phyloP scores from a whole-genome alignment of 1,140 invertebrate genomes.

The Calosoma granatense region DNA sequence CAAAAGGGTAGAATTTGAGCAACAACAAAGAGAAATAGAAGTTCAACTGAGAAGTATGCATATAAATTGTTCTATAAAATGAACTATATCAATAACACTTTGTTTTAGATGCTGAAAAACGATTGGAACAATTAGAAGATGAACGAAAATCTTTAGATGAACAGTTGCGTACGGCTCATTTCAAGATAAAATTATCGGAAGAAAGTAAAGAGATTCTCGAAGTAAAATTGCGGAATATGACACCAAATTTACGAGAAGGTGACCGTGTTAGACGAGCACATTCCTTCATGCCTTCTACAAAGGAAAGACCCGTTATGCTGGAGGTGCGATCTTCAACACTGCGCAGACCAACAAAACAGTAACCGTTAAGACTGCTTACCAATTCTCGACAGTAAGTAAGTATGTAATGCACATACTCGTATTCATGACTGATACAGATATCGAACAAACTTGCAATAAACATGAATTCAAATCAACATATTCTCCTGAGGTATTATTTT shows the following conservation, averaged over 20 bases:
- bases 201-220: constrained; percentile 53
- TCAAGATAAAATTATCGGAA: constrained; percentile 57
- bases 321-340: constrained; percentile 27
- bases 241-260: constrained; percentile 26
- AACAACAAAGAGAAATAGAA: constrained; percentile 60
- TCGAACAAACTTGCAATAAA: too few species aligned
- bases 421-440: too few species aligned
- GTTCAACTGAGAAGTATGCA: constrained; percentile 47
- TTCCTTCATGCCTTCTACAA: constrained; percentile 48
- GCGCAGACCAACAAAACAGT: constrained; percentile 4
- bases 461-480: too few species aligned
- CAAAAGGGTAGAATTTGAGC: constrained; percentile 63
- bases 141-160: constrained; percentile 55
- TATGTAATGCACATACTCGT: too few species aligned
- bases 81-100: not conserved
- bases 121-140: constrained; percentile 53
- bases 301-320: constrained; percentile 34
- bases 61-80: constrained; percentile 12
- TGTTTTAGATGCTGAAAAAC: constrained; percentile 49
- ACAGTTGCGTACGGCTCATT: constrained; percentile 51
- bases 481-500: too few species aligned
- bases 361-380: not conserved
- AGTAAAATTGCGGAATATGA: constrained; percentile 42
- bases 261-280: constrained; percentile 43
- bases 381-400: not conserved